Conservation (phyloP, 2,797 vertebrate genomes). For the Odontamblyopus rebecca region DNA sequence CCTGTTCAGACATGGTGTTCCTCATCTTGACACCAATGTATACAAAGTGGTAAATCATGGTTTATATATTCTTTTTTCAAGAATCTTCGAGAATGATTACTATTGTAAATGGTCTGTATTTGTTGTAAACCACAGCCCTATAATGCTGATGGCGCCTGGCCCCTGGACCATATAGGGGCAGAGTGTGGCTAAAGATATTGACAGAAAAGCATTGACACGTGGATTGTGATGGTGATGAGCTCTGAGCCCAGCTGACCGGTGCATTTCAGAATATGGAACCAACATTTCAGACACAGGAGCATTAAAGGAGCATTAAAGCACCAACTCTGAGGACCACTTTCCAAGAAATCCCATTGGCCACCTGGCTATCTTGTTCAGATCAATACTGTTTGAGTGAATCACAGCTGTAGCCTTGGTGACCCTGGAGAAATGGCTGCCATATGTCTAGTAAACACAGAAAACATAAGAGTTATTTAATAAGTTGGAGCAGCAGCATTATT, state of each 20-base stretch:
- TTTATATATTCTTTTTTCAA: not conserved
- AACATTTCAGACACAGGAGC: slow-evolving; percentile 52
- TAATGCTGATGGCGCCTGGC: not conserved
- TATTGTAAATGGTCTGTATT: not conserved
- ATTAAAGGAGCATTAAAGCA: slow-evolving; percentile 34
- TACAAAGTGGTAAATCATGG: not conserved
- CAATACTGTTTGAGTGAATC: slow-evolving; percentile 62
- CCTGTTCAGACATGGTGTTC: too few species aligned
- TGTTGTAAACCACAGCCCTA: not conserved
- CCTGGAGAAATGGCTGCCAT: slow-evolving; percentile 59
- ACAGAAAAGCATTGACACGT: slow-evolving; percentile 53
- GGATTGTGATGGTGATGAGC: slow-evolving; percentile 56
- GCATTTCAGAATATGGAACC: slow-evolving; percentile 54
- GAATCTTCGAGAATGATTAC: not conserved
- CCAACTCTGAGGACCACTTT: slow-evolving; percentile 50
- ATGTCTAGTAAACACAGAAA: slow-evolving; percentile 50
- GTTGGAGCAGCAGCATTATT: slow-evolving; percentile 24
- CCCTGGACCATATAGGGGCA: not conserved
- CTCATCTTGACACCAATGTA: not conserved
- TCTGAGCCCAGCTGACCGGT: slow-evolving; percentile 36
- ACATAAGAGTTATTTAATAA: slow-evolving; percentile 18
- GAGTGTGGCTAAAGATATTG: slow-evolving; percentile 41
- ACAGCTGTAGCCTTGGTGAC: slow-evolving; percentile 59
- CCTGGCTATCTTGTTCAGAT: slow-evolving; percentile 66
- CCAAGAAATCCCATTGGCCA: slow-evolving; percentile 59